Conservation (phyloP, 2,797 vertebrate genomes). For the Danio albolineatus region DNA sequence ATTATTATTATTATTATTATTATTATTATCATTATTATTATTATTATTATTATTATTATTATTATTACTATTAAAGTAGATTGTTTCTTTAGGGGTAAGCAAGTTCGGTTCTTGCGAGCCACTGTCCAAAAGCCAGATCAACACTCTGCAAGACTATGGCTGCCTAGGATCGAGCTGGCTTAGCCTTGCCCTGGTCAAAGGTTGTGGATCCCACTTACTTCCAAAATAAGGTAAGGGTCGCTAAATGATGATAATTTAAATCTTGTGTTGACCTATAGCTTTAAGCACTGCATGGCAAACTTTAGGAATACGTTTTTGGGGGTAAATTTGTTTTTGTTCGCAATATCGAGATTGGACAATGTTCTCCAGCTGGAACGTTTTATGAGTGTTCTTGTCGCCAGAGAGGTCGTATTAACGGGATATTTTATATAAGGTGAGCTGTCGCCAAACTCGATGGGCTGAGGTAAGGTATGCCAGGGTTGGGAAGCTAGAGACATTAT, state of each 20-base stretch:
- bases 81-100: too few relatives aligned
- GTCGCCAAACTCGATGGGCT: slow-evolving; percentile 37
- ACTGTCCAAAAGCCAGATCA: too few relatives aligned
- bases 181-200: background rate
- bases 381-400: slow-evolving; percentile 4
- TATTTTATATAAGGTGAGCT: slow-evolving; percentile 28
- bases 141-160: too few relatives aligned
- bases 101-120: too few relatives aligned
- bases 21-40: too few relatives aligned
- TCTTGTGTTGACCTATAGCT: background rate
- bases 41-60: too few relatives aligned
- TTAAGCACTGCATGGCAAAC: background rate
- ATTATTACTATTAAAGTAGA: too few relatives aligned
- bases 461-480: slow-evolving; percentile 23
- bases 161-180: too few relatives aligned
- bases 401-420: slow-evolving; percentile 48
- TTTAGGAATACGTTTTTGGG: background rate
- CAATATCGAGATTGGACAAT: background rate
- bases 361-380: slow-evolving; percentile 22
- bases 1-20: too few relatives aligned
- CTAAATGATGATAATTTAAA: background rate
- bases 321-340: background rate
- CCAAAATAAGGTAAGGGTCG: background rate
- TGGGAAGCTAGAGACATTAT: slow-evolving; percentile 72
- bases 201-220: background rate